phyloP scores from a whole-genome alignment of 2,113 vertebrate genomes.

The Pelodiscus sinensis region DNA sequence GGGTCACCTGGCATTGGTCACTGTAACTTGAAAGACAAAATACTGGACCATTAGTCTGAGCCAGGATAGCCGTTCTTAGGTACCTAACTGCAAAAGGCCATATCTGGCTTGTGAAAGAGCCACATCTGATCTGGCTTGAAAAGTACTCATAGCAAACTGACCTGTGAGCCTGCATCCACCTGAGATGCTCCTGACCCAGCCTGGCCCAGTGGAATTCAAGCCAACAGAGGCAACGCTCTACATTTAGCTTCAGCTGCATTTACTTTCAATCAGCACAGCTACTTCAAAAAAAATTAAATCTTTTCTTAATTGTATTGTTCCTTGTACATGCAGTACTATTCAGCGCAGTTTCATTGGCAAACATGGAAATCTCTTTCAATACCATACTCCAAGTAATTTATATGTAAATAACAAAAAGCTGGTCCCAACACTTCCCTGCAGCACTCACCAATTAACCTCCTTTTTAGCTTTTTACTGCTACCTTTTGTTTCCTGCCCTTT shows the following conservation, averaged over 20 bases:
- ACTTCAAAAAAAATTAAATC: constrained; percentile 64
- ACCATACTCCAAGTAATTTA: constrained; percentile 72
- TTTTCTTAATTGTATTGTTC: constrained; percentile 56
- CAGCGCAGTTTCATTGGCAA: constrained; percentile 58
- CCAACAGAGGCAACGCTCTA: not conserved
- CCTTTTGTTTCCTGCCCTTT: constrained; percentile 75
- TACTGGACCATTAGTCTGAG: too few relatives aligned
- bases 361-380: constrained; percentile 57
- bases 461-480: constrained; percentile 75
- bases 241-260: not conserved
- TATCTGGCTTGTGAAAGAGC: not conserved
- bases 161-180: not conserved
- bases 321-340: constrained; percentile 16
- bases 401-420: constrained; percentile 79
- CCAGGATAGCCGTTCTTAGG: too few relatives aligned
- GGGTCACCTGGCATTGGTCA: too few relatives aligned
- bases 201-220: rapidly evolving
- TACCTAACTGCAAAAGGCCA: not conserved
- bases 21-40: too few relatives aligned
- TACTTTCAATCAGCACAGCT: constrained; percentile 41
- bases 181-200: constrained; percentile 40
- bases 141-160: not conserved
- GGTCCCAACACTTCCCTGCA: constrained; percentile 64
- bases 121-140: not conserved
- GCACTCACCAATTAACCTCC: constrained; percentile 76